Percentiles rank a stretch among this genome's conserved stretches.
These are phyloP conservation scores for Chaetura pelagica DNA, from an alignment of 2,113 vertebrate species.

Conservation along the genomic window DNA sequence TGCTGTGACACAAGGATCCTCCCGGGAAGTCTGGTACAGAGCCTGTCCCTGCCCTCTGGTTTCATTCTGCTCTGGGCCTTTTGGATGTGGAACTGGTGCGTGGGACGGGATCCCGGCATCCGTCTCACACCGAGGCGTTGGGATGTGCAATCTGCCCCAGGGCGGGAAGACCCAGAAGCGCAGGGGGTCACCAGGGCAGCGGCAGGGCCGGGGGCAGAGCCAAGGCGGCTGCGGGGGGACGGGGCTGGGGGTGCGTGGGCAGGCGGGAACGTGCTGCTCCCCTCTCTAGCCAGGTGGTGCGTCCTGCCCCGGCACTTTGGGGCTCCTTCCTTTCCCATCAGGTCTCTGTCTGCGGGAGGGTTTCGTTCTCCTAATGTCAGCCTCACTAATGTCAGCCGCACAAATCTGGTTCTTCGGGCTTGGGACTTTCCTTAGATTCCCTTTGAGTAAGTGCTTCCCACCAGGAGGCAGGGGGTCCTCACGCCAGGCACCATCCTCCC, in stretches of 20 bases:
- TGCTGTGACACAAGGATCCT: background rate
- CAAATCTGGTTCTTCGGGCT: background rate
- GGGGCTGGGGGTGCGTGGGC: background rate
- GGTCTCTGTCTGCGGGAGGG: background rate
- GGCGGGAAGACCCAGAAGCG: background rate
- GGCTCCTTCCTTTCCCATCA: background rate
- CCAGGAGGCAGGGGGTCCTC: background rate
- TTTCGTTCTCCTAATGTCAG: background rate
- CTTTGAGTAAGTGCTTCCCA: background rate
- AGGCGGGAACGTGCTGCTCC: background rate
- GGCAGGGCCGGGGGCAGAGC: too few relatives aligned
- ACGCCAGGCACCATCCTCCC: background rate
- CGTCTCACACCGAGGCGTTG: fast-evolving
- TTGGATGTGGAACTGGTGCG: fast-evolving
- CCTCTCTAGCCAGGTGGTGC: fast-evolving
- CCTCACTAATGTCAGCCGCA: background rate
- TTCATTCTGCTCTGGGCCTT: background rate
- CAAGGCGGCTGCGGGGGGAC: background rate
- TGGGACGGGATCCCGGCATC: fast-evolving
- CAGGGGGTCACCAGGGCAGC: too few relatives aligned
- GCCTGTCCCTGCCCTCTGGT: background rate
- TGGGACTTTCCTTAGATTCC: background rate
- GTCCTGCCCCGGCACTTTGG: background rate
- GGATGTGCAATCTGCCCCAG: background rate
- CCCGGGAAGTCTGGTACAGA: background rate